Conservation (phyloP, 2,113 vertebrate genomes). For the Cottus gobio region DNA sequence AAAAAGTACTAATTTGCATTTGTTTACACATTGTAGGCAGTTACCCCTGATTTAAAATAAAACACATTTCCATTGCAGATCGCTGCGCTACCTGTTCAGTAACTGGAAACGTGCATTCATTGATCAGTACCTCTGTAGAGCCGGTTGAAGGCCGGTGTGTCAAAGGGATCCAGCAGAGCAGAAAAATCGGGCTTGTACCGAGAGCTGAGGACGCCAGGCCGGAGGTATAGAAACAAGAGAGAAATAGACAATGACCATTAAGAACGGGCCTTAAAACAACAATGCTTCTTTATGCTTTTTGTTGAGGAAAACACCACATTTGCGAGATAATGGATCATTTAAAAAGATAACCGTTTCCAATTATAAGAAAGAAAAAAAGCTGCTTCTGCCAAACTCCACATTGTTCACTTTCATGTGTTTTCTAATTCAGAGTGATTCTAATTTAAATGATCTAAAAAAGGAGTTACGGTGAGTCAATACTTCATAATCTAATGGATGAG, state of each 20-base stretch:
- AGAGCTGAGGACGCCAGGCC: constrained; percentile 77
- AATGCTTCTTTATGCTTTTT: neutral
- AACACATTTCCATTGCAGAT: neutral
- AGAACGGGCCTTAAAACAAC: neutral
- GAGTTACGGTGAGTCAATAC: neutral
- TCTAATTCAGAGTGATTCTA: no score
- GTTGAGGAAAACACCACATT: neutral
- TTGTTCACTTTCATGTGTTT: no score
- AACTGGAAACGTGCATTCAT: constrained; percentile 5
- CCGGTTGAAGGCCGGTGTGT: constrained; percentile 92
- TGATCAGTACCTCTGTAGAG: constrained; percentile 91
- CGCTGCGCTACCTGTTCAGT: neutral
- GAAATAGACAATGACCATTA: no score
- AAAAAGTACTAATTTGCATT: neutral
- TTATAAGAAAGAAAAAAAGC: constrained; percentile 7
- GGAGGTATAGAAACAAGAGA: neutral
- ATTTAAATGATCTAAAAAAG: no score
- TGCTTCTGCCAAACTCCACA: constrained; percentile 11
- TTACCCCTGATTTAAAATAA: neutral
- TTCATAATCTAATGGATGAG: constrained; percentile 17
- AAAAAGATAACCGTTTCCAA: neutral
- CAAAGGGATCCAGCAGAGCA: constrained; percentile 91
- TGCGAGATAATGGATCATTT: no score
- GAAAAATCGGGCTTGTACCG: constrained; percentile 90
- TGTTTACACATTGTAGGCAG: neutral